These are phyloP conservation scores for Netelia melanura DNA, from an alignment of 2,888 invertebrate genomes.

Conservation along the genomic window DNA sequence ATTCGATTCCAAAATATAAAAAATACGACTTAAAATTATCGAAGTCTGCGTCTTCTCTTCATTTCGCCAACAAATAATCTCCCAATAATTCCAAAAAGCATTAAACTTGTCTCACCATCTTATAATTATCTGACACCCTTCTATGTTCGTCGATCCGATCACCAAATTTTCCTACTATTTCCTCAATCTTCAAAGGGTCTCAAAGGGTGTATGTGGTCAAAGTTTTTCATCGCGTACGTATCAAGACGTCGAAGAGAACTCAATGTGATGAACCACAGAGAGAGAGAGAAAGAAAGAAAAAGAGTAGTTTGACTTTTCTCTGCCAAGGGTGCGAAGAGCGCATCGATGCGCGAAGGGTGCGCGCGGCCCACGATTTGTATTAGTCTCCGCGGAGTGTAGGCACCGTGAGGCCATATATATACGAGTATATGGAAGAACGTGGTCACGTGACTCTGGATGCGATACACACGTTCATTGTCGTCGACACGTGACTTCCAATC, in stretches of 20 bases:
- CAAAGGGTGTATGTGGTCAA: background rate
- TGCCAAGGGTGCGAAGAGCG: background rate
- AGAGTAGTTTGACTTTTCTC: constrained; percentile 46
- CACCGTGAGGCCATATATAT: constrained; percentile 14
- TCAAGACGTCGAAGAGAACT: background rate
- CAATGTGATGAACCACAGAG: background rate
- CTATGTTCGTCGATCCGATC: background rate
- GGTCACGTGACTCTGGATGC: constrained; percentile 58
- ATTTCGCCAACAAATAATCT: too few relatives aligned
- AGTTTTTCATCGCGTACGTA: background rate
- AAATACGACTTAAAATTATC: too few relatives aligned
- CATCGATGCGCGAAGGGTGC: constrained; percentile 19
- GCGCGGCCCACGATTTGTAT: constrained; percentile 45
- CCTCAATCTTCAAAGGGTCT: background rate
- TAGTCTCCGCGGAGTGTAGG: constrained; percentile 61
- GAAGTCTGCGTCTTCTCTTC: too few relatives aligned
- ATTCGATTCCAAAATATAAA: too few relatives aligned
- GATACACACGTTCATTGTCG: constrained; percentile 66
- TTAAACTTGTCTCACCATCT: too few relatives aligned
- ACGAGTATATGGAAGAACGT: background rate
- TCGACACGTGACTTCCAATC: constrained; percentile 83
- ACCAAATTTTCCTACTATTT: background rate
- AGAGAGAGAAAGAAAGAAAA: background rate
- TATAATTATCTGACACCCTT: too few relatives aligned
- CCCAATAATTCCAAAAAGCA: too few relatives aligned